These are phyloP conservation scores for Heliothis virescens DNA, from an alignment of 1,140 invertebrate species.

Conservation along the genomic window DNA sequence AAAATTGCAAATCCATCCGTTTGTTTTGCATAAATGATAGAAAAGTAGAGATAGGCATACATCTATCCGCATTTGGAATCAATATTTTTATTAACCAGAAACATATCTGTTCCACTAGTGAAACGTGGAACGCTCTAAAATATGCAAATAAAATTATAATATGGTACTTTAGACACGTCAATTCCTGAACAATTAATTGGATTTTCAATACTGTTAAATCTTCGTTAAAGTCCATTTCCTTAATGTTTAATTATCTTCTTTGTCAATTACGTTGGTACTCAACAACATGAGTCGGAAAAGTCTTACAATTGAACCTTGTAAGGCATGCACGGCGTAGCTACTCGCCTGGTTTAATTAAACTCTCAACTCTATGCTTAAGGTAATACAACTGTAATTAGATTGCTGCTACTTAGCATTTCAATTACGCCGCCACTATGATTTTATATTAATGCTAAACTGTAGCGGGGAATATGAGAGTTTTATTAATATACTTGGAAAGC, in stretches of 20 bases:
- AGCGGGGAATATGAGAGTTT: too few relatives aligned
- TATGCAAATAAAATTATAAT: neutral
- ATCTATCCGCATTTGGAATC: too few relatives aligned
- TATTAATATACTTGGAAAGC: neutral
- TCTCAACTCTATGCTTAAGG: slow-evolving; percentile 48
- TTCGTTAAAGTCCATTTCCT: neutral
- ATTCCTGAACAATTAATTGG: neutral
- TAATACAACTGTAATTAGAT: slow-evolving; percentile 62
- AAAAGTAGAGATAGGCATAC: too few relatives aligned
- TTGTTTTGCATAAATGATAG: too few relatives aligned
- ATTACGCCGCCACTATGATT: slow-evolving; percentile 45
- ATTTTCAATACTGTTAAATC: neutral
- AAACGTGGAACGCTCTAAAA: too few relatives aligned
- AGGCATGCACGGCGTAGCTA: slow-evolving; percentile 51
- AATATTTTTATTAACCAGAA: too few relatives aligned
- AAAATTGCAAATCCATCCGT: too few relatives aligned
- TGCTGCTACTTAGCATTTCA: slow-evolving; percentile 53
- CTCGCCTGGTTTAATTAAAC: slow-evolving; percentile 68
- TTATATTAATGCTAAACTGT: slow-evolving; percentile 28
- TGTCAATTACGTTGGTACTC: neutral
- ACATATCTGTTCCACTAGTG: too few relatives aligned
- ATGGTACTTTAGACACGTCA: too few relatives aligned
- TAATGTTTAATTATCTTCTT: neutral
- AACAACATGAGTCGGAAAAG: neutral
- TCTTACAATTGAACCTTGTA: neutral